Conservation (phyloP, 2,888 invertebrate genomes). For the Spicauda simplicius region DNA sequence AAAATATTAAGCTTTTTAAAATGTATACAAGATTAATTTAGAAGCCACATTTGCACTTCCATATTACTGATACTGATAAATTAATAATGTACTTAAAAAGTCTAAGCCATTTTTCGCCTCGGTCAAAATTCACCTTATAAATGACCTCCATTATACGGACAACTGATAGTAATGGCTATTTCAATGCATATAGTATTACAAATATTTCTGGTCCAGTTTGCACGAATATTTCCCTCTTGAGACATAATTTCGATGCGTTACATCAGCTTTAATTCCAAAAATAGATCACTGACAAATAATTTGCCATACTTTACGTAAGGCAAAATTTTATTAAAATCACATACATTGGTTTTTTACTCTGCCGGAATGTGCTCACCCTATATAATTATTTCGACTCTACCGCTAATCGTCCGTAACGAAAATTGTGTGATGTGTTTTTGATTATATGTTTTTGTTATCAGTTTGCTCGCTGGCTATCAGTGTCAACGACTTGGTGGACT, state of each 20-base stretch:
- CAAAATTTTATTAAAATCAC: too few species aligned
- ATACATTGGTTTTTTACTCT: too few species aligned
- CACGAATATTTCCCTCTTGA: background rate
- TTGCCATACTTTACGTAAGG: too few species aligned
- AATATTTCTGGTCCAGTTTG: background rate
- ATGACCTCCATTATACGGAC: background rate
- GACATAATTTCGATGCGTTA: background rate
- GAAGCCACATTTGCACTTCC: too few species aligned
- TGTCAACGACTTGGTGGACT: conserved; percentile 62
- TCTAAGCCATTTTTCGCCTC: too few species aligned
- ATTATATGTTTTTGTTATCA: conserved; percentile 55
- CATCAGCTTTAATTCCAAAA: background rate
- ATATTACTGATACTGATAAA: too few species aligned
- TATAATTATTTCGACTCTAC: conserved; percentile 9
- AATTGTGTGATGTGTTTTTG: conserved; percentile 42
- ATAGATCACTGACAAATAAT: background rate
- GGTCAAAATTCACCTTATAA: background rate
- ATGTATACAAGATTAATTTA: too few species aligned
- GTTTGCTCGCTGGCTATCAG: conserved; percentile 62
- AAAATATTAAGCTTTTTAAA: too few species aligned
- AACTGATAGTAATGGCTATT: background rate
- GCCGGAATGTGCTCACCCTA: background rate
- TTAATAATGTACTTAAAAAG: too few species aligned
- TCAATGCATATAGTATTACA: background rate
- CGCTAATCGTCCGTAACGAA: conserved; percentile 26